Evolutionary conservation across 1,140 invertebrate species (phyloP).

Genomic region (Zaprionus lachaisei): DNA sequence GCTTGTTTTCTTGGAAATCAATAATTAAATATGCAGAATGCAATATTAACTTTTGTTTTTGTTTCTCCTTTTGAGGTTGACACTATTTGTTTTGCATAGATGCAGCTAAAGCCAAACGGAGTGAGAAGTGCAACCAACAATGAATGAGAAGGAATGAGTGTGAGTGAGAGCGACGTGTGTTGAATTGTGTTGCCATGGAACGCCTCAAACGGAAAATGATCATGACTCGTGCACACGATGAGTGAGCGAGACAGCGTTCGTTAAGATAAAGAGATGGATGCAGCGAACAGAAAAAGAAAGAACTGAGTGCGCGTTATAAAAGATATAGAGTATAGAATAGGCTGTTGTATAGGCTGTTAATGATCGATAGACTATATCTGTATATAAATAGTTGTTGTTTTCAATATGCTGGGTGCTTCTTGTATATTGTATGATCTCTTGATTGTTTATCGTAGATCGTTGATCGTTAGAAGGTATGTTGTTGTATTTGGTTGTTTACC

Average conservation of each 20-base stretch:
- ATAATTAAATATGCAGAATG: constrained; percentile 20
- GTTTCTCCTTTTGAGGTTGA: background rate
- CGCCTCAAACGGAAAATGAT: constrained; percentile 22
- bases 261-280: background rate
- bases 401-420: constrained; percentile 14
- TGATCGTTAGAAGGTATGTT: constrained; percentile 21
- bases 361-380: constrained; percentile 17
- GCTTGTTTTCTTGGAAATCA: constrained; percentile 3
- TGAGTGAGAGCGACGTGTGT: background rate
- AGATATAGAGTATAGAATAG: constrained; percentile 1
- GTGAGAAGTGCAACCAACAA: constrained; percentile 16
- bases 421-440: constrained; percentile 17
- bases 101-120: constrained; percentile 27
- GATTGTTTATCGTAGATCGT: constrained; percentile 34
- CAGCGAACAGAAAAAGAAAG: background rate
- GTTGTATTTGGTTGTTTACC: constrained; percentile 73
- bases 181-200: background rate
- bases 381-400: background rate
- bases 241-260: constrained; percentile 17
- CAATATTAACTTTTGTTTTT: constrained; percentile 4
- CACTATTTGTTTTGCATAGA: background rate
- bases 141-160: constrained; percentile 8
- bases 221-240: constrained; percentile 24
- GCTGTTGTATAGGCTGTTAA: constrained; percentile 12
- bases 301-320: constrained; percentile 7